phyloP scores from a whole-genome alignment of 2,113 vertebrate species.

The Lophura nycthemera region DNA sequence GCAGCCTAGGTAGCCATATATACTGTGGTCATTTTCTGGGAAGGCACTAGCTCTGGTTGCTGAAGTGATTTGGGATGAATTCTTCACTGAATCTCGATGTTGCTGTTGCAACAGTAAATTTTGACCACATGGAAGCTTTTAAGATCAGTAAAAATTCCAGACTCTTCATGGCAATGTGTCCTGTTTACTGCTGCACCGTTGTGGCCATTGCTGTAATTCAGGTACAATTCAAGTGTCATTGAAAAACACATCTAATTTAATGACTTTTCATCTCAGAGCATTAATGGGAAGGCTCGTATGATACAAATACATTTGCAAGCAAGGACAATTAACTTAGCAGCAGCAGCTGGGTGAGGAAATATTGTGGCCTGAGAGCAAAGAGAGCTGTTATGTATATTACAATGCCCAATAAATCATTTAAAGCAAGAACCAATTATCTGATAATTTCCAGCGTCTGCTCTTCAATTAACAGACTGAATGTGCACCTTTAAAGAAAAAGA shows the following conservation, averaged over 20 bases:
- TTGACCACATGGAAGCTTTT: background rate
- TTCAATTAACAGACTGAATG: background rate
- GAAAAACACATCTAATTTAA: background rate
- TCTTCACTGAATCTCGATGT: background rate
- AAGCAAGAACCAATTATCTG: constrained; percentile 6
- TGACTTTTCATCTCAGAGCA: background rate
- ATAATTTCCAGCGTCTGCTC: background rate
- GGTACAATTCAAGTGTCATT: background rate
- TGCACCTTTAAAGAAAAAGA: background rate
- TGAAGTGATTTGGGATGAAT: background rate
- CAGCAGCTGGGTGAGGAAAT: background rate
- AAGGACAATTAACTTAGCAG: background rate
- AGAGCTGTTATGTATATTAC: background rate
- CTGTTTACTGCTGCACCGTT: background rate
- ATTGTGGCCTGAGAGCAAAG: background rate
- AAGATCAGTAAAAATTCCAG: background rate
- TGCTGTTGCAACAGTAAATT: background rate
- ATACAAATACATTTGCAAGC: background rate
- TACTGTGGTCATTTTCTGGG: background rate
- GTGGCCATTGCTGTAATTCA: background rate
- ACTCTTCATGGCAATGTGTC: accelerated
- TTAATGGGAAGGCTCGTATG: background rate
- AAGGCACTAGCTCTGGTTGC: background rate
- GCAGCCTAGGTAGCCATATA: background rate
- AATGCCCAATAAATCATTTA: background rate